phyloP scores from a whole-genome alignment of 2,113 vertebrate genomes.

The Chrysochloris asiatica region DNA sequence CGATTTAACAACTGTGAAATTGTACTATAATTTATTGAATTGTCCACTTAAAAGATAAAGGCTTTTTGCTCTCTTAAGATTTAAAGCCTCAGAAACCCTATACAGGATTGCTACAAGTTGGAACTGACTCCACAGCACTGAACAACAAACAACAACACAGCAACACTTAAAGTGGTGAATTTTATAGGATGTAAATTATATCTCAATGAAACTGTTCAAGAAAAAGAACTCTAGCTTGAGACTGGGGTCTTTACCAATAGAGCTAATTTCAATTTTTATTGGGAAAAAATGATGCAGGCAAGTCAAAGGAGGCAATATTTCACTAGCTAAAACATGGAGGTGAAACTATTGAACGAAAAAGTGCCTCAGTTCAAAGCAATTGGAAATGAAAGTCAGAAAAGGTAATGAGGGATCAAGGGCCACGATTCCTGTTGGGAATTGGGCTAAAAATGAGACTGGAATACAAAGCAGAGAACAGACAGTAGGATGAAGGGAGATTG shows the following conservation, averaged over 20 bases:
- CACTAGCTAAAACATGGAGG: not conserved
- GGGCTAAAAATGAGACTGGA: not conserved
- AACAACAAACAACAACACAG: too few species aligned
- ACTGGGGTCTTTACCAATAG: not conserved
- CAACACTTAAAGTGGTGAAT: not conserved
- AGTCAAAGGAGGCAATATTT: not conserved
- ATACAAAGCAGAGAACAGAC: not conserved
- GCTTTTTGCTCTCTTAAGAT: too few species aligned
- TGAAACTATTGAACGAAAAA: not conserved
- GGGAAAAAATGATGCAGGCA: not conserved
- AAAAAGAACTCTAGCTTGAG: not conserved
- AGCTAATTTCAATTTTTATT: constrained; percentile 14
- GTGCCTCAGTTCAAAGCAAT: not conserved
- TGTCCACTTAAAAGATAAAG: not conserved
- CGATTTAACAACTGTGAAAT: not conserved
- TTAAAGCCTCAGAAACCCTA: too few species aligned
- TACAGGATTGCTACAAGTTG: too few species aligned
- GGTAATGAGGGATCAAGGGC: constrained; percentile 10
- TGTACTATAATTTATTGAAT: not conserved
- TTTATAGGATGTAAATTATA: constrained; percentile 15
- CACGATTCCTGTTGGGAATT: not conserved
- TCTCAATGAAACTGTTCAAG: not conserved
- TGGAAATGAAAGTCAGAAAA: not conserved
- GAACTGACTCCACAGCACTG: too few species aligned
- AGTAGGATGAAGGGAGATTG: constrained; percentile 9